Evolutionary conservation across 1,140 invertebrate species (phyloP).

Genomic region (Parapsyche elsis): DNA sequence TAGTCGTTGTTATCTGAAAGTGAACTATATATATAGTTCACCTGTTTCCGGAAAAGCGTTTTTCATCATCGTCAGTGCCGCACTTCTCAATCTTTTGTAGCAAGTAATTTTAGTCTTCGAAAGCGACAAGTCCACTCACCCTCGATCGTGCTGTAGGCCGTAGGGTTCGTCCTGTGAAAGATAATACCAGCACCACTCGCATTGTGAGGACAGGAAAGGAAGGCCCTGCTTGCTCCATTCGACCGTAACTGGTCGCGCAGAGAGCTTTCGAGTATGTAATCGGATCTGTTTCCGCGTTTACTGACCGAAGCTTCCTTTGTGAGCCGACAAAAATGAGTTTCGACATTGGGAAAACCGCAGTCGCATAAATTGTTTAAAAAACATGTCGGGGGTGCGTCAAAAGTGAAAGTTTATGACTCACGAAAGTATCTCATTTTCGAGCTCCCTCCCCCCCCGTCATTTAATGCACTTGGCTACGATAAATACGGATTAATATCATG

Average conservation of each 20-base stretch:
- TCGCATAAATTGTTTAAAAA: neutral
- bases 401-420: conserved; percentile 10
- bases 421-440: neutral
- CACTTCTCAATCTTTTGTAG: no score
- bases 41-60: no score
- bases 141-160: neutral
- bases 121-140: no score
- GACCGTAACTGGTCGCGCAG: neutral
- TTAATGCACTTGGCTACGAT: neutral
- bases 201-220: conserved; percentile 1
- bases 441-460: neutral
- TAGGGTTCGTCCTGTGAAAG: neutral
- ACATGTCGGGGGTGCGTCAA: neutral
- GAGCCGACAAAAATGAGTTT: neutral
- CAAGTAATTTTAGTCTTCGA: no score
- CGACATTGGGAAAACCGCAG: neutral
- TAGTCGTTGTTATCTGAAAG: no score
- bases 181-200: neutral
- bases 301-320: neutral
- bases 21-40: no score
- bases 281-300: conserved; percentile 16
- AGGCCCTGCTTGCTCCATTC: neutral
- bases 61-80: no score
- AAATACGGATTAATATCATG: neutral
- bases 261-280: conserved; percentile 7